Conservation (phyloP, 2,888 invertebrate species). For the Myathropa florea region DNA sequence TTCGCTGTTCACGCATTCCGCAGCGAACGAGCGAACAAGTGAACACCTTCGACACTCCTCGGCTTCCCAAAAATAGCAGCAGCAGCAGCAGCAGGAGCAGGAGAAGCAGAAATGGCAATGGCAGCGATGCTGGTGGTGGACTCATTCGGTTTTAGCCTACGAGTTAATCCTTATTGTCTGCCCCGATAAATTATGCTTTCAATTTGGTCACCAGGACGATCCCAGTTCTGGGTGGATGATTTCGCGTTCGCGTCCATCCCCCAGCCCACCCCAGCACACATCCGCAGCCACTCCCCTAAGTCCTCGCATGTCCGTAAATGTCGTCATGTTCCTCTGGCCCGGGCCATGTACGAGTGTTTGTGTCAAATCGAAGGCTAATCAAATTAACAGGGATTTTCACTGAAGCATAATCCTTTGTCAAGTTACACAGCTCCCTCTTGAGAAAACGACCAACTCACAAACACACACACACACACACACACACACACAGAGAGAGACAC, state of each 20-base stretch:
- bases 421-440: slow-evolving; percentile 20
- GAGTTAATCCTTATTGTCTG: slow-evolving; percentile 61
- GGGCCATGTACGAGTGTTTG: slow-evolving; percentile 31
- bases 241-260: background rate
- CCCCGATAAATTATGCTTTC: slow-evolving; percentile 67
- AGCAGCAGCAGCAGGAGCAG: background rate
- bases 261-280: background rate
- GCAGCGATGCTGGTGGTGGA: background rate
- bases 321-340: background rate
- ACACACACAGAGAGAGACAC: background rate
- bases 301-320: background rate
- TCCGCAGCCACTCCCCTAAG: background rate
- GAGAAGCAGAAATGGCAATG: background rate
- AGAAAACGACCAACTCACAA: background rate
- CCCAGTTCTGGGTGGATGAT: background rate
- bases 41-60: slow-evolving; percentile 22
- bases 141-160: slow-evolving; percentile 43
- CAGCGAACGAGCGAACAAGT: background rate
- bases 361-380: slow-evolving; percentile 69
- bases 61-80: background rate
- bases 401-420: slow-evolving; percentile 69
- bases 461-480: background rate
- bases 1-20: slow-evolving; percentile 12
- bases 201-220: slow-evolving; percentile 36
- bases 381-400: slow-evolving; percentile 68